Evolutionary conservation across 1,140 invertebrate species (phyloP), one percentile per base, ranked within the genome.

Genomic region (Caenorhabditis tropicalis): DNA sequence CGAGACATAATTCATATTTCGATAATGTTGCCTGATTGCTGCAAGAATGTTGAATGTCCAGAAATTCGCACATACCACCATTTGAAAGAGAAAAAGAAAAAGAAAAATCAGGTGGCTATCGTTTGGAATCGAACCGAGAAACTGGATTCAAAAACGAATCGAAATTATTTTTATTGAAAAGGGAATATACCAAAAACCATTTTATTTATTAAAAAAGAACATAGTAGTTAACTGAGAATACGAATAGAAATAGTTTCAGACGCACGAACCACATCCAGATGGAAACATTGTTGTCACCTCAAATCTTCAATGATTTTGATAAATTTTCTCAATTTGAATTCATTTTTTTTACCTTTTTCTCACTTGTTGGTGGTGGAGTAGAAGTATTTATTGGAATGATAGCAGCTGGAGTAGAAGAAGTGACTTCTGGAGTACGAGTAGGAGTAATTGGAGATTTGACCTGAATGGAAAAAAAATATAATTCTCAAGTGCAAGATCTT

Each of bases 1-100:
- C 65, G 65, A 74, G 65, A 74, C 65, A 74, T 74, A 74, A 74
- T 74, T 74, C 65, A 74, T 74, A 74, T 74, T 74, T 74, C 65
- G 65, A 74, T 74, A 74, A 74, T 74, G 65, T 74, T 43, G 65
- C 36, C 65, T 74, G 65, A 74, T 74, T 74, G 65, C 43, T 74
- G 65, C 65, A 74, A 31, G 65, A 74, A 74, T 74, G 65, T 74
- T 74, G 65, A 74, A 74, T 74, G 65, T 43, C 65, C 36, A 74
- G 65, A 39, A 33, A 74, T 39, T 39, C 33, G 33, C 65, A 56
- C 65, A 74, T 43, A 39, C 36, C 27, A 31, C 65, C 12, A 43
- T n/a, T n/a, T 3, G 9, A 27, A 33, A n/a, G 36, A 16, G 58
- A 65, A 65, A 21, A 12, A 43, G 27, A 46, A 36, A 19, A 21